phyloP scores from a whole-genome alignment of 2,888 invertebrate genomes.

The Stratiomys singularior region DNA sequence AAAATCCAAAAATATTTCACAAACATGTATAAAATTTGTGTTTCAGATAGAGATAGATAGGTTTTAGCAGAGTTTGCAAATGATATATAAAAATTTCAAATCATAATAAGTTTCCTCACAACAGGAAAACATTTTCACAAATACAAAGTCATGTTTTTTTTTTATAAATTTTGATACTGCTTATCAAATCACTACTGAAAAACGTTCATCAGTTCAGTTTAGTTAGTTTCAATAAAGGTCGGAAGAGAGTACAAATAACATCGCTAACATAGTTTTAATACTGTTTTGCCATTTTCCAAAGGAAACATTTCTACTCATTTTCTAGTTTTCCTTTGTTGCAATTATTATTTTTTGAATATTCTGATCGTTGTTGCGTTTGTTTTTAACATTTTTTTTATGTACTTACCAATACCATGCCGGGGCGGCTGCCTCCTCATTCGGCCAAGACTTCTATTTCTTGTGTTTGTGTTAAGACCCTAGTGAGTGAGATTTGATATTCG shows the following conservation, averaged over 20 bases:
- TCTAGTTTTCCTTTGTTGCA: not conserved
- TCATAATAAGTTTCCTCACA: constrained; percentile 1
- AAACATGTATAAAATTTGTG: not conserved
- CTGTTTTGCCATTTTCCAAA: not conserved
- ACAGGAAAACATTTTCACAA: not conserved
- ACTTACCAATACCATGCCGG: constrained; percentile 67
- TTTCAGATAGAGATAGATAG: not conserved
- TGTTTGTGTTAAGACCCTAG: constrained; percentile 67
- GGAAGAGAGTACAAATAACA: constrained; percentile 17
- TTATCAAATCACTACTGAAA: constrained; percentile 8
- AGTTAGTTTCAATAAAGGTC: not conserved
- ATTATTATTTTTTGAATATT: constrained; percentile 9
- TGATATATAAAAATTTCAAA: constrained; percentile 9
- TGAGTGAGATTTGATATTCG: constrained; percentile 48
- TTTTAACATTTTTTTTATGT: constrained; percentile 35
- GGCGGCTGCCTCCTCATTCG: constrained; percentile 67
- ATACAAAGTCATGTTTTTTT: not conserved
- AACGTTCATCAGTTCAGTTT: not conserved
- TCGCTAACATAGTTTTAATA: not conserved
- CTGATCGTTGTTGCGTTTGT: not conserved
- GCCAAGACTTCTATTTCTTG: constrained; percentile 67
- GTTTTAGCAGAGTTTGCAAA: constrained; percentile 13
- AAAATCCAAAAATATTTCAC: constrained; percentile 5
- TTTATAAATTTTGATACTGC: not conserved
- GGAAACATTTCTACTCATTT: not conserved